phyloP scores from a whole-genome alignment of 2,797 vertebrate species.

The Myripristis murdjan region DNA sequence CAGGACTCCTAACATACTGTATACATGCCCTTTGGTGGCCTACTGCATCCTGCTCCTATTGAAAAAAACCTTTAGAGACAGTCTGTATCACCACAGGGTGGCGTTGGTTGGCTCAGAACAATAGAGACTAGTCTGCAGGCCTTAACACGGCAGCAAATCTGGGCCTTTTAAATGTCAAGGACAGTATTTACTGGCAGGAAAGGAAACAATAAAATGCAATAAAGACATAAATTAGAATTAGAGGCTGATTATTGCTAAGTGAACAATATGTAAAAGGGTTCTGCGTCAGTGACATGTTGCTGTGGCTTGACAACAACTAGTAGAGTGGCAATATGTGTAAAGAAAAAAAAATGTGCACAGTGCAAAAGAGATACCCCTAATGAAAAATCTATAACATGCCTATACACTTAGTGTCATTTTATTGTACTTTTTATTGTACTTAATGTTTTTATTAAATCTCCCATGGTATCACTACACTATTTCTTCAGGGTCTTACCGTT shows the following conservation, averaged over 20 bases:
- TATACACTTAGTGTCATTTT: no score
- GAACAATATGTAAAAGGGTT: no score
- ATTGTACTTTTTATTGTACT: no score
- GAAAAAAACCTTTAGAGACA: conserved; percentile 41
- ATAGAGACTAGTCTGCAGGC: background rate
- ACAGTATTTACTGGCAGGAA: background rate
- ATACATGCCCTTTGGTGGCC: background rate
- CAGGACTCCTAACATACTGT: background rate
- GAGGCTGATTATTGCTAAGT: background rate
- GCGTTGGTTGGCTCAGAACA: background rate
- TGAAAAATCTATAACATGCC: no score
- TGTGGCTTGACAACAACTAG: background rate
- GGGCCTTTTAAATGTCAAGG: background rate
- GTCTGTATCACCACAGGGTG: conserved; percentile 19
- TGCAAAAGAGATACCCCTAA: no score
- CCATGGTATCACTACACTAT: no score
- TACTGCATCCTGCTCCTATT: background rate
- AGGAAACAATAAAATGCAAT: no score
- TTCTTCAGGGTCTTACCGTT: no score
- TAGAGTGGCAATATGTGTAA: background rate
- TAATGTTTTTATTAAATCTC: no score
- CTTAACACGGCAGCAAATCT: background rate
- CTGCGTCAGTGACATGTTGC: background rate
- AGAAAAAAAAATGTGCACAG: no score
- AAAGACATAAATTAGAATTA: background rate